A percentile compares a stretch with the other conserved stretches of the same genome.
Conservation (phyloP, 2,797 vertebrate species). For the Liasis olivaceus region DNA sequence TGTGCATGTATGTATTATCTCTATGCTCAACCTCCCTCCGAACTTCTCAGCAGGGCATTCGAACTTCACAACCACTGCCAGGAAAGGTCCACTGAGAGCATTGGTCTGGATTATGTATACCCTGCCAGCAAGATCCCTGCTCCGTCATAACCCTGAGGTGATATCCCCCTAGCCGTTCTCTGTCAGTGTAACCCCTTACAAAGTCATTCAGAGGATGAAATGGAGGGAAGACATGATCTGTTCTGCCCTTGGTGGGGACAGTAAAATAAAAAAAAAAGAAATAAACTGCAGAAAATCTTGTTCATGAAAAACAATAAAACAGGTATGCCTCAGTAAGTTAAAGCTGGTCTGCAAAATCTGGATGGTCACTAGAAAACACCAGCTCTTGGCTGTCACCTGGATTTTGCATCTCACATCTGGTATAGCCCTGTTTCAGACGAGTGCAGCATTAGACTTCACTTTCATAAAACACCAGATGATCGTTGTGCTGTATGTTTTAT, state of each 20-base stretch:
- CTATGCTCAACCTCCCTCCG: not conserved
- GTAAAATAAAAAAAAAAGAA: not conserved
- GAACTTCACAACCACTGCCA: not conserved
- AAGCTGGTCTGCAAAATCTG: not conserved
- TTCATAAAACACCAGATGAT: conserved; percentile 57
- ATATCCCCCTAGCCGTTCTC: not conserved
- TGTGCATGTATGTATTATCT: not conserved
- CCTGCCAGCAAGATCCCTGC: not conserved
- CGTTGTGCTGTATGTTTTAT: no score
- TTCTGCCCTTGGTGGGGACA: not conserved
- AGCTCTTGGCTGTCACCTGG: not conserved
- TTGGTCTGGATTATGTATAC: not conserved
- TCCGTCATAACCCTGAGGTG: not conserved
- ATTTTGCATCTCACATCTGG: not conserved
- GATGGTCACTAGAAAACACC: not conserved
- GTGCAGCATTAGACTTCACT: not conserved
- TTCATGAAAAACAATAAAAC: not conserved
- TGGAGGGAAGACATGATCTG: no score
- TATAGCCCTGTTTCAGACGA: not conserved
- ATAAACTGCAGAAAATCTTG: not conserved
- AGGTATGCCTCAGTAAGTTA: not conserved
- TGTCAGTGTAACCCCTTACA: not conserved
- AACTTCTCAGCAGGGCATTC: not conserved
- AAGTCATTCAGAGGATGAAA: not conserved
- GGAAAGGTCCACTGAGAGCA: not conserved